phyloP scores from a whole-genome alignment of 2,888 invertebrate species.

The Lasioglossum figueresi region DNA sequence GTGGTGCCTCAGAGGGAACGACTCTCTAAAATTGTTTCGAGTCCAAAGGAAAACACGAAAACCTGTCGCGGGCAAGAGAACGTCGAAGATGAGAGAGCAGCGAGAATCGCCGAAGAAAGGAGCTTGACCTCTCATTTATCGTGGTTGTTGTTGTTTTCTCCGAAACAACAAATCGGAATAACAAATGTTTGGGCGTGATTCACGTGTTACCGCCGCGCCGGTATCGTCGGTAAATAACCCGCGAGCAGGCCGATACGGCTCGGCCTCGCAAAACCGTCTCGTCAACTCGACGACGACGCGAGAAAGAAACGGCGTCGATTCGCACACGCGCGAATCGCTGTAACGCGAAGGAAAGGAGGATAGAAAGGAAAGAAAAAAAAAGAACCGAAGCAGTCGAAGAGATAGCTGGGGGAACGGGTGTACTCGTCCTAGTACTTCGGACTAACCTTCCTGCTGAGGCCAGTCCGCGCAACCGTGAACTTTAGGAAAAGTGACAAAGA shows the following conservation, averaged over 20 bases:
- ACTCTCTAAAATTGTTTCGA: no score
- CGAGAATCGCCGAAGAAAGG: no score
- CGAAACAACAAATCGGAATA: not conserved
- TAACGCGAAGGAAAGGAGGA: not conserved
- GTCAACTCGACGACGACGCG: not conserved
- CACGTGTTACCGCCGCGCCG: not conserved
- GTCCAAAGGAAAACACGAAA: no score
- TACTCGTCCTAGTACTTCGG: conserved; percentile 61
- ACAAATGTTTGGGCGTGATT: conserved; percentile 1
- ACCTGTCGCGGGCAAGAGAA: no score
- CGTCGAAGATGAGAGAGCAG: no score
- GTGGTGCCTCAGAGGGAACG: no score
- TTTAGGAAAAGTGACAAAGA: conserved; percentile 68
- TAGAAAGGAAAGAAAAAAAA: not conserved
- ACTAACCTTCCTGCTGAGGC: conserved; percentile 64
- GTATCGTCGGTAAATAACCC: conserved; percentile 1
- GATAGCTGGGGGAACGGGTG: conserved; percentile 28
- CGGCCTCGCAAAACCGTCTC: no score
- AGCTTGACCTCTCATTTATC: not conserved
- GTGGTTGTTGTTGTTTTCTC: not conserved
- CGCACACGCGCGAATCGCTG: not conserved
- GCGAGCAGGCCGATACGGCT: not conserved
- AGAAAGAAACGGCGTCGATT: not conserved
- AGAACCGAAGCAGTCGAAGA: conserved; percentile 3
- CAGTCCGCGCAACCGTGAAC: conserved; percentile 68